Base-by-base conservation (phyloP, 1,140 invertebrate genomes). In the Drosophila ironensis region DNA sequence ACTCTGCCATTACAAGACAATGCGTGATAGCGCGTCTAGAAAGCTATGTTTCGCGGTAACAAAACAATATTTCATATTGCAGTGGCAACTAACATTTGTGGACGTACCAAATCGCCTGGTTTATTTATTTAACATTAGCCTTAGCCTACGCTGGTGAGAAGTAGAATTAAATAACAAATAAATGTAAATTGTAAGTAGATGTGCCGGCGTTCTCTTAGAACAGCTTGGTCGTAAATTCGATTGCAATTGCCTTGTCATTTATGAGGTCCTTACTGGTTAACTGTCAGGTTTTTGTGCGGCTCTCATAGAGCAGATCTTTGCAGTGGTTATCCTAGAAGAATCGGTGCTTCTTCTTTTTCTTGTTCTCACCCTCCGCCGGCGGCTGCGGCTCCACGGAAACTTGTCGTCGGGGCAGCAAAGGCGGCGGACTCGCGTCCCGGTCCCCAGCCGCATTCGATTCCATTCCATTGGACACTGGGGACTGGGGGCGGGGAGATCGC, bases 281-380 rank as follows among this genome's bases (percentile, higher is more conserved):
- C 37, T 17, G 11, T 78, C 51, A 53, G 68, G 66, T 48, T 46
- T 11, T 9, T 19, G n/a, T n/a, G 50, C 40, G 60, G 42, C 46
- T 46, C 52, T 40, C 41, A 2, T 20, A 37, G 11, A 11, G 33
- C 33, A 37, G 1, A 33, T 24, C 40, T 25, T 3, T 4, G n/a
- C 33, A 7, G 20, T 8, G 3, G 2, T 7, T n/a, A 5, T 28
- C 6, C 37, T 78, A 87, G 42, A 88, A 88, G 19, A 88, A 88
- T 19, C 81, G 38, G 20, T 77, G 80, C 24, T 88, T 88, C 24
- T 87, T 88, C 33, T 87, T 88, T 9, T 54, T 56, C n/a, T 48
- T 74, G 6, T 45, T 52, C 16, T 78, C 73, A 6, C 28, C 50
- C 4, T 67, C 67, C 19, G 53, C 51, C 33, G 77, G 57, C 11